phyloP scores from a whole-genome alignment of 2,888 invertebrate species.

The Tipula confusa region DNA sequence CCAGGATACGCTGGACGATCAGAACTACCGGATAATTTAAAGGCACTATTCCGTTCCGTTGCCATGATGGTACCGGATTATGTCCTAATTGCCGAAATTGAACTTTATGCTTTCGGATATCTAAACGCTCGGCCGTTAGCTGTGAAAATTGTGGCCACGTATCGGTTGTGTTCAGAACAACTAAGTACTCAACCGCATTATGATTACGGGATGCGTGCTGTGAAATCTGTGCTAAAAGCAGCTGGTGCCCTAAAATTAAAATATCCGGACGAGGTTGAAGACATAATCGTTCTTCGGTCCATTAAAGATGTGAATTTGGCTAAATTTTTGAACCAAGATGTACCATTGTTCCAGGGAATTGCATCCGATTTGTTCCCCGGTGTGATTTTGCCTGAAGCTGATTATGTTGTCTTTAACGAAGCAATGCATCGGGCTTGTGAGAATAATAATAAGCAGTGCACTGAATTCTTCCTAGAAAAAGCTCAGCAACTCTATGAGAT shows the following conservation, averaged over 20 bases:
- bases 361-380: slow-evolving; percentile 93
- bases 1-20: slow-evolving; percentile 91
- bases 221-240: slow-evolving; percentile 87
- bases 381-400: slow-evolving; percentile 69
- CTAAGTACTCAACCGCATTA: slow-evolving; percentile 90
- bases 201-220: slow-evolving; percentile 95
- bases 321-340: slow-evolving; percentile 83
- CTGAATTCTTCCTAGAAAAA: slow-evolving; percentile 81
- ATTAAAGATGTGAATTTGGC: slow-evolving; percentile 93
- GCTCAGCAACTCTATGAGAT: slow-evolving; percentile 79
- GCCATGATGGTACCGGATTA: slow-evolving; percentile 99
- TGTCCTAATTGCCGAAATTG: slow-evolving; percentile 90
- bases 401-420: slow-evolving; percentile 67
- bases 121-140: slow-evolving; percentile 81
- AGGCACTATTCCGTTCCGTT: slow-evolving; percentile 87
- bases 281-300: slow-evolving; percentile 78
- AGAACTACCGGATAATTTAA: slow-evolving; percentile 81
- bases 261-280: slow-evolving; percentile 83
- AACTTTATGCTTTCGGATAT: slow-evolving; percentile 89
- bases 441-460: slow-evolving; percentile 75
- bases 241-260: slow-evolving; percentile 87
- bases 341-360: slow-evolving; percentile 89
- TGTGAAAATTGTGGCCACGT: slow-evolving; percentile 91
- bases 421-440: slow-evolving; percentile 61
- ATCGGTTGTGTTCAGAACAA: slow-evolving; percentile 89